A percentile compares a stretch with the other conserved stretches of the same genome.
These are phyloP conservation scores for Allophyes oxyacanthae DNA, from an alignment of 2,888 invertebrate species.

Conservation along the genomic window DNA sequence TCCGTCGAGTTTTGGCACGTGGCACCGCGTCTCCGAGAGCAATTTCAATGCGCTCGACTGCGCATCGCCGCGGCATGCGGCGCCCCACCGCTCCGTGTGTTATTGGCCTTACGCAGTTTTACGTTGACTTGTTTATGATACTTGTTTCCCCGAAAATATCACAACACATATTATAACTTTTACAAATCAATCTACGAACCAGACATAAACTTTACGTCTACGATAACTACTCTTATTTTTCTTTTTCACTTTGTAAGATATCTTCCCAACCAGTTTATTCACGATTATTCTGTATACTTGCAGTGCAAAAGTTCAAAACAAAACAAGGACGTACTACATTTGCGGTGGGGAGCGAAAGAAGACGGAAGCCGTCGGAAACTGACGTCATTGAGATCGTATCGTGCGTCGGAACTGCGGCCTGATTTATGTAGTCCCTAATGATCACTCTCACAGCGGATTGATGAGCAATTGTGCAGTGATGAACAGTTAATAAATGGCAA, in stretches of 20 bases:
- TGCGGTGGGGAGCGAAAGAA: conserved; percentile 40
- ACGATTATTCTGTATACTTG: not conserved
- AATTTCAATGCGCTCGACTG: no score
- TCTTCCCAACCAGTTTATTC: not conserved
- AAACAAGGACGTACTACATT: conserved; percentile 36
- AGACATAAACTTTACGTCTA: no score
- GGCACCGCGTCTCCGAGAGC: no score
- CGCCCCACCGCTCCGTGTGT: no score
- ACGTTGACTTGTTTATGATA: no score
- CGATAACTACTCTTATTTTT: no score
- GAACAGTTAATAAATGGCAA: conserved; percentile 22
- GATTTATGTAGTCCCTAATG: conserved; percentile 60
- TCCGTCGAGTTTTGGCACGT: no score
- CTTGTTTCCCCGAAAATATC: no score
- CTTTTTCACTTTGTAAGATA: not conserved
- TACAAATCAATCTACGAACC: no score
- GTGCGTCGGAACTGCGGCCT: conserved; percentile 46
- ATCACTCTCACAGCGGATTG: conserved; percentile 47
- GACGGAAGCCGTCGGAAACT: conserved; percentile 53
- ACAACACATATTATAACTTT: no score
- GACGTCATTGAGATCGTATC: conserved; percentile 59
- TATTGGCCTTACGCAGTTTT: no score
- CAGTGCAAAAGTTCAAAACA: conserved; percentile 26
- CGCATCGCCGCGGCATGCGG: no score
- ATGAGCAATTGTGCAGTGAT: conserved; percentile 49